Evolutionary conservation across 2,113 vertebrate genomes (phyloP).

Genomic region (Sphyrna mokarran): DNA sequence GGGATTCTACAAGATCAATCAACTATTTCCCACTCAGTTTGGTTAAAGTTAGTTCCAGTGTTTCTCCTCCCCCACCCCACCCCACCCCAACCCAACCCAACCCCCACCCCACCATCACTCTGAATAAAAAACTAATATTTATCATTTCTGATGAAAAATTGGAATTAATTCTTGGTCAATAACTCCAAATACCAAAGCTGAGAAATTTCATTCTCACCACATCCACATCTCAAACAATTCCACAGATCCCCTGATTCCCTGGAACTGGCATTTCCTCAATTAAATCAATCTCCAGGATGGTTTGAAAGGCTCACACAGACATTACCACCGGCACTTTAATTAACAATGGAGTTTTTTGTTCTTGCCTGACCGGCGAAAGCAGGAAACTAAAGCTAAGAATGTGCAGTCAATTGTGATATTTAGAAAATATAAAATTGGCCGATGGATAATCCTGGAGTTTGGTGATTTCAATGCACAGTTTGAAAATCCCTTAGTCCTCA

Average conservation of each 20-base stretch:
- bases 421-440: background rate
- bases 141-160: background rate
- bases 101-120: background rate
- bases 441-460: background rate
- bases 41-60: background rate
- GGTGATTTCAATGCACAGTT: background rate
- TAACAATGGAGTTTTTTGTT: background rate
- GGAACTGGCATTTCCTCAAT: too few relatives aligned
- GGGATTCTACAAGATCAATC: too few relatives aligned
- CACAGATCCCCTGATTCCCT: background rate
- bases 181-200: background rate
- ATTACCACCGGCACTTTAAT: background rate
- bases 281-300: background rate
- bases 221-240: background rate
- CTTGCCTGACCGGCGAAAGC: background rate
- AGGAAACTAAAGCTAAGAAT: background rate
- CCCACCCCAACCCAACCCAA: too few relatives aligned
- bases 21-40: background rate
- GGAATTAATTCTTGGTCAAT: background rate
- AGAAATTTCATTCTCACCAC: background rate
- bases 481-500: too few relatives aligned
- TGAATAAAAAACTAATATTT: background rate
- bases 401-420: background rate
- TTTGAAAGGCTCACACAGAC: background rate
- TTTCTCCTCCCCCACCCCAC: background rate